Conservation (phyloP, 1,140 invertebrate genomes). For the Bombus fervidus region DNA sequence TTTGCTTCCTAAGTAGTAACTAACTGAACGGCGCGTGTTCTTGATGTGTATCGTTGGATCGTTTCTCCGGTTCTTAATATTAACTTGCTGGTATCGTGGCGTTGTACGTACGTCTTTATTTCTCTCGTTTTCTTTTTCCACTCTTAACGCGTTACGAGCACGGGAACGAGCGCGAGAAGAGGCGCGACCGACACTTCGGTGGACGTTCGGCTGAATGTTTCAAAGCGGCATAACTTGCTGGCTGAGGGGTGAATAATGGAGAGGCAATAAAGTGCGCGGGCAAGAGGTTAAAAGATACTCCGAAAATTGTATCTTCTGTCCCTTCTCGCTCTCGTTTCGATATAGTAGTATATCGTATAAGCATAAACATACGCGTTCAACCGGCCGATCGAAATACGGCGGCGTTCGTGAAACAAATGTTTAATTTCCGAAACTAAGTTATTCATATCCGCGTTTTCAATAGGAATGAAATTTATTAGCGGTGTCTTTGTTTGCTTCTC, state of each 20-base stretch:
- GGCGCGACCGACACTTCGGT: constrained; percentile 36
- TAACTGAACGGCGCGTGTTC: too few relatives aligned
- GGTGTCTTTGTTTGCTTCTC: constrained; percentile 22
- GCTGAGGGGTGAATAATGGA: constrained; percentile 46
- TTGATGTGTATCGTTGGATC: not conserved
- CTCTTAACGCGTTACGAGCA: constrained; percentile 26
- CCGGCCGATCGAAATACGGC: constrained; percentile 2
- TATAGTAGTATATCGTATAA: not conserved
- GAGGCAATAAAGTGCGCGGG: constrained; percentile 25
- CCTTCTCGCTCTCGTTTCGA: not conserved
- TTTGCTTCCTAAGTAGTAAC: too few relatives aligned
- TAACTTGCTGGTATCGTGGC: not conserved
- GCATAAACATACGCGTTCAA: not conserved
- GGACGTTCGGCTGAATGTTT: constrained; percentile 46
- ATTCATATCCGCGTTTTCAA: constrained; percentile 42
- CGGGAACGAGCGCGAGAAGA: constrained; percentile 24
- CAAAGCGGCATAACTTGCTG: constrained; percentile 26
- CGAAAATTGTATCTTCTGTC: constrained; percentile 27
- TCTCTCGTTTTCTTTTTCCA: not conserved
- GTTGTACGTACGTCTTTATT: not conserved
- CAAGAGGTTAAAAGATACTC: constrained; percentile 38
- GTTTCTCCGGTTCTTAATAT: not conserved
- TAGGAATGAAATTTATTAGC: constrained; percentile 44
- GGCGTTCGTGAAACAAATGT: constrained; percentile 28
- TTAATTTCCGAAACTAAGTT: constrained; percentile 43